phyloP scores from a whole-genome alignment of 2,888 invertebrate genomes.

The Acrobasis consociella region DNA sequence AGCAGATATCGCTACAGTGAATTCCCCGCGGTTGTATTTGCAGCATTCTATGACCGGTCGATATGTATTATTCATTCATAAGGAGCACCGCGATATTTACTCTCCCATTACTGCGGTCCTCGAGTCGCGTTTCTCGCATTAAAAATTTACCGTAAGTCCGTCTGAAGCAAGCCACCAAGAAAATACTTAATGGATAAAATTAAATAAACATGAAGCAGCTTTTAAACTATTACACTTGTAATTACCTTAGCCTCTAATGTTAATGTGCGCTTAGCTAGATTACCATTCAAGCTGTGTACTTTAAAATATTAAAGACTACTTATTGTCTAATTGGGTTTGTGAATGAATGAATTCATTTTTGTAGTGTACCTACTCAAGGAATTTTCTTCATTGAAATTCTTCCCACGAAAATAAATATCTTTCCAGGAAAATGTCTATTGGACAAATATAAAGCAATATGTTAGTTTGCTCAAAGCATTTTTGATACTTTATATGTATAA shows the following conservation, averaged over 20 bases:
- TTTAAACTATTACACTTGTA: constrained; percentile 31
- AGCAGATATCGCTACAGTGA: constrained; percentile 31
- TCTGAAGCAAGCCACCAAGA: constrained; percentile 46
- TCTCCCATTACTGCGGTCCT: constrained; percentile 69
- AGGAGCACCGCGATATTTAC: constrained; percentile 75
- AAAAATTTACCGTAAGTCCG: constrained; percentile 66
- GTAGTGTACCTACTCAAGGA: no score
- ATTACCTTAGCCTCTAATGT: constrained; percentile 24
- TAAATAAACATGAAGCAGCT: constrained; percentile 43
- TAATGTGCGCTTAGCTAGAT: constrained; percentile 11
- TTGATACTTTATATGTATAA: no score
- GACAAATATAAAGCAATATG: no score
- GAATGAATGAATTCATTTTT: no score
- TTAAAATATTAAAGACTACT: no score
- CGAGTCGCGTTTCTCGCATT: constrained; percentile 69
- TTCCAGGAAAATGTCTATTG: no score
- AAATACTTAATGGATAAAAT: constrained; percentile 48
- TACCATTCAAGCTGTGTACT: no score
- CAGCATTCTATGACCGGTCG: constrained; percentile 53
- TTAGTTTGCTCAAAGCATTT: no score
- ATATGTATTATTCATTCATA: constrained; percentile 76
- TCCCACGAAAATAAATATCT: no score
- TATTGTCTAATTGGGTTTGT: no score
- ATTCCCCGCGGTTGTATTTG: constrained; percentile 55
- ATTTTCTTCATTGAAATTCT: no score